Percentiles rank a stretch among this genome's conserved stretches.
Evolutionary conservation across 2,113 vertebrate species (phyloP).

Genomic region (Donacobius atricapilla): DNA sequence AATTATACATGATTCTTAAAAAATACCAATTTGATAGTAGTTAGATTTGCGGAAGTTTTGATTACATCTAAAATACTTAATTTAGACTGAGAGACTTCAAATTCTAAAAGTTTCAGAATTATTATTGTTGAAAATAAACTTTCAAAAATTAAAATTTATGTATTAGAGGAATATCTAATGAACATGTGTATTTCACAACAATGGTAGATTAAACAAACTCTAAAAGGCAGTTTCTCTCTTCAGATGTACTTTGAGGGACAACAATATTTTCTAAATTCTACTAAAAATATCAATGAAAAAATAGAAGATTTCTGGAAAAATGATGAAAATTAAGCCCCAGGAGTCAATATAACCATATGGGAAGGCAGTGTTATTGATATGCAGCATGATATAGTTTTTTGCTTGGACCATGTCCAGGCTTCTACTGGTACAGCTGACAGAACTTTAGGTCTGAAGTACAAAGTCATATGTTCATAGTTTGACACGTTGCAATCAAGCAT

Average conservation of each 20-base stretch:
- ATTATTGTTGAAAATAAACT: not conserved
- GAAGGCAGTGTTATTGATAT: not conserved
- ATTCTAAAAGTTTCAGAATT: not conserved
- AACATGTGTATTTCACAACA: not conserved
- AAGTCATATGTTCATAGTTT: not conserved
- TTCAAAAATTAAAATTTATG: not conserved
- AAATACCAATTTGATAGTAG: not conserved
- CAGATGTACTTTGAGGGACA: not conserved
- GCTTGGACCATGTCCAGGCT: not conserved
- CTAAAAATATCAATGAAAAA: not conserved
- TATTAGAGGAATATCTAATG: not conserved
- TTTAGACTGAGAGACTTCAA: not conserved
- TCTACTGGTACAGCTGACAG: not conserved
- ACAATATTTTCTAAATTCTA: not conserved
- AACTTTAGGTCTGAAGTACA: not conserved
- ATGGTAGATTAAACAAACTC: not conserved
- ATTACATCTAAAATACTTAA: not conserved
- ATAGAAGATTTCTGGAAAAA: not conserved
- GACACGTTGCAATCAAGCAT: not conserved
- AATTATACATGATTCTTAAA: not conserved
- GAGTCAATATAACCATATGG: not conserved
- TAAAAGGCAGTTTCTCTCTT: not conserved
- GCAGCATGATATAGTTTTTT: not conserved
- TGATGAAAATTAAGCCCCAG: not conserved
- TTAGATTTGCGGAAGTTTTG: not conserved